Percentiles rank a stretch among this genome's conserved stretches.
phyloP scores from a whole-genome alignment of 2,888 invertebrate genomes.

The Chesias legatella region DNA sequence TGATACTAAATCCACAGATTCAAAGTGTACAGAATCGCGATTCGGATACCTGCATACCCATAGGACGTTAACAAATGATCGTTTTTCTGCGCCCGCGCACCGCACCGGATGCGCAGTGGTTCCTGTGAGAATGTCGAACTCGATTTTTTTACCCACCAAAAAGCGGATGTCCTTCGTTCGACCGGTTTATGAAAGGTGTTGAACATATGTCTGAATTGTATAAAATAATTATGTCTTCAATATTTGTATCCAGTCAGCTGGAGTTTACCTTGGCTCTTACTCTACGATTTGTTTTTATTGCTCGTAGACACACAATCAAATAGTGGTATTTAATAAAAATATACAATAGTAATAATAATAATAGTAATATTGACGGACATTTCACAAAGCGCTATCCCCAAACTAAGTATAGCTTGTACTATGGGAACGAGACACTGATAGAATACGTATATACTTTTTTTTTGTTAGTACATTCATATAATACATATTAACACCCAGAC shows the following conservation, averaged over 20 bases:
- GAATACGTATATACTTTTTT: too few relatives aligned
- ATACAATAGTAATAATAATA: too few relatives aligned
- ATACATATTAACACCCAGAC: too few relatives aligned
- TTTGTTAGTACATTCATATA: too few relatives aligned
- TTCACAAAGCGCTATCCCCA: too few relatives aligned
- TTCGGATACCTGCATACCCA: conserved; percentile 33
- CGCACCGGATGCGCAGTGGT: conserved; percentile 75
- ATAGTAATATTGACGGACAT: too few relatives aligned
- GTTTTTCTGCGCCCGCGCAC: conserved; percentile 73
- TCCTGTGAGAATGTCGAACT: conserved; percentile 79
- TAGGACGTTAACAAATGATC: conserved; percentile 71
- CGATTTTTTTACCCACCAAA: conserved; percentile 71
- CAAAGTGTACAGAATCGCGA: conserved; percentile 39
- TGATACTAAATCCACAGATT: conserved; percentile 41
- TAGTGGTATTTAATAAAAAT: too few relatives aligned
- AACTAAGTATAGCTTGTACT: too few relatives aligned
- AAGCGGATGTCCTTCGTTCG: conserved; percentile 78
- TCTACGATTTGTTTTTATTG: background rate
- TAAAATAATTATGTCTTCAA: conserved; percentile 52
- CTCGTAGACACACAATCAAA: background rate
- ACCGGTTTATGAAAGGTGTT: conserved; percentile 80
- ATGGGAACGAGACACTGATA: too few relatives aligned
- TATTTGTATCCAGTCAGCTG: conserved; percentile 27
- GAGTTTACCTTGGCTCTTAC: conserved; percentile 4
- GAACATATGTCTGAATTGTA: conserved; percentile 74